Evolutionary conservation across 2,797 vertebrate species (phyloP).

Genomic region (Menidia menidia): DNA sequence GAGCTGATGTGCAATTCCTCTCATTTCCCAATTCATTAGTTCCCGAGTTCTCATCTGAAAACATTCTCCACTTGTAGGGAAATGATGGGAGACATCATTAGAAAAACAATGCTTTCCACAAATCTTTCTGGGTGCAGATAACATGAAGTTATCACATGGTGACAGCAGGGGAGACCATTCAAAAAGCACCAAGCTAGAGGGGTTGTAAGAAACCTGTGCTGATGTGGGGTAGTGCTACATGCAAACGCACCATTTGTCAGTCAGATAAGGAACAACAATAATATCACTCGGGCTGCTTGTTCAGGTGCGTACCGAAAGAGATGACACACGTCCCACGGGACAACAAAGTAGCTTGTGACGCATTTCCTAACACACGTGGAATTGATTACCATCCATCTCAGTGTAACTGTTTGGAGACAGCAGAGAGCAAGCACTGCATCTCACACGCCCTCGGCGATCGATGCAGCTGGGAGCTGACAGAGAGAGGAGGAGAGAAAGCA

Average conservation of each 20-base stretch:
- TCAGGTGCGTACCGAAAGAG: conserved; percentile 16
- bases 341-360: conserved; percentile 55
- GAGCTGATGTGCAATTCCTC: neutral
- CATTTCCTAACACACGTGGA: conserved; percentile 48
- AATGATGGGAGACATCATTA: neutral
- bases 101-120: neutral
- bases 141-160: neutral
- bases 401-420: conserved; percentile 60
- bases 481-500: conserved; percentile 19
- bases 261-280: neutral
- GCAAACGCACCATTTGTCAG: neutral
- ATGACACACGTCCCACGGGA: conserved; percentile 37
- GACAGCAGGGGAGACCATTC: neutral
- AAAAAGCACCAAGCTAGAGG: neutral
- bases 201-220: neutral
- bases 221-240: neutral
- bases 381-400: conserved; percentile 79
- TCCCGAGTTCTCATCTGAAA: neutral
- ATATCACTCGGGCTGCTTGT: neutral
- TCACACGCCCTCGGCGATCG: conserved; percentile 46
- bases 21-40: neutral
- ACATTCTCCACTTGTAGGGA: neutral
- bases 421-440: conserved; percentile 48
- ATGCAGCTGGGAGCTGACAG: conserved; percentile 41
- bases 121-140: neutral